Evolutionary conservation across 1,140 invertebrate genomes (phyloP), one percentile per base, ranked within the genome.

Genomic region (Chironomus tepperi): DNA sequence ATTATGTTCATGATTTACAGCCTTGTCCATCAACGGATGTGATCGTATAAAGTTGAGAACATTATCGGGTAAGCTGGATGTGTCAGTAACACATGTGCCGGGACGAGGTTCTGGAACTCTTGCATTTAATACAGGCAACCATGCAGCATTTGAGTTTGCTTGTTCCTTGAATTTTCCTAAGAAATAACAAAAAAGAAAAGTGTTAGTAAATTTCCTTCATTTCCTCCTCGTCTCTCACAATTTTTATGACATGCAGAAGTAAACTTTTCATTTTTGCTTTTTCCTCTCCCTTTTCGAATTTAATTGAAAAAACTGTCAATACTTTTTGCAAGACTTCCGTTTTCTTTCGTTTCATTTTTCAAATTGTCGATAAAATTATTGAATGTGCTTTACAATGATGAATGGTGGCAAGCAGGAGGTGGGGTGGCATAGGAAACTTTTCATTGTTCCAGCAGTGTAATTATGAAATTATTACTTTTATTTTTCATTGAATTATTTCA

Each of bases 1-100:
- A 77, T 90, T 90, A 78, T 90, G 88, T 79, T 92, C 91, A 81
- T 93, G 91, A 75, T 88, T 85, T 64, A 94, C 91, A 15, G 93
- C 91, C 75, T 91, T 89, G 82, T 96, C 93, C 94, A 97, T 95
- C 76, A 97, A 83, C 19, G 95, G 93, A 85, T 97, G 94, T 80
- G 84, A 87, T 81, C 93, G 90, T 78, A 96, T 94, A 82, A 97
- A 97, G 82, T 95, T 95, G 70, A 96, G 85, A 42, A 94, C 93
- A 65, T 89, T 89, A 83, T 94, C 88, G 47, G 90, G 89, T 42
- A 94, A 82, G 2, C 89, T 88, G 79, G 91, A 89, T 5, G 92
- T 94, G 79, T 93, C 89, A 81, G 94, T 93, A 77, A 91, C 89
- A 83, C 93, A 95, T 75, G 88, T 89, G 75, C 93, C 93, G 0